A percentile compares a stretch with the other conserved stretches of the same genome.
Evolutionary conservation across 2,888 invertebrate species (phyloP).

Genomic region (Campopleginae sp.): DNA sequence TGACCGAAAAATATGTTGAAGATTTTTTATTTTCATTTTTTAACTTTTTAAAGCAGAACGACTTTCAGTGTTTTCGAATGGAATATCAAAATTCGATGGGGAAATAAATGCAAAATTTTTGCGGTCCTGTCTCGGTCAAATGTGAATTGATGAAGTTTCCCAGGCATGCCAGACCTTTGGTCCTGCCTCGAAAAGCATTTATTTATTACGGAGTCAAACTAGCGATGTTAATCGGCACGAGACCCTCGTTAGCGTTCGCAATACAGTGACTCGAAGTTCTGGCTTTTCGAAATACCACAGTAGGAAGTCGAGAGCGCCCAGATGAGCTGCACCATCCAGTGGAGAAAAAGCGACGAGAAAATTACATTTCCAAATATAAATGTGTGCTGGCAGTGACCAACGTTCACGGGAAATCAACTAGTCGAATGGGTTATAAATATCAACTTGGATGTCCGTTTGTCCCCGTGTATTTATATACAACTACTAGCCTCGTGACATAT

Average conservation of each 20-base stretch:
- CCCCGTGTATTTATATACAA: conserved; percentile 1
- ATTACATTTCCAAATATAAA: conserved; percentile 61
- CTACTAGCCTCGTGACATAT: conserved; percentile 14
- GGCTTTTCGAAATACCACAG: conserved; percentile 43
- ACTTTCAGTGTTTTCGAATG: neutral
- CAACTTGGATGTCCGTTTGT: conserved; percentile 4
- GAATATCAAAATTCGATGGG: neutral
- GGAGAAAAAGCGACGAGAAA: conserved; percentile 42
- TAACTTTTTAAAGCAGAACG: neutral
- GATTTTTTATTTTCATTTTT: no score
- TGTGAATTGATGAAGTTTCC: neutral
- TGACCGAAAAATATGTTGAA: no score
- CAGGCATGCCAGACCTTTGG: neutral
- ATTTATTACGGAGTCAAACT: conserved; percentile 74
- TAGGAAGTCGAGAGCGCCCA: conserved; percentile 15
- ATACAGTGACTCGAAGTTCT: conserved; percentile 46
- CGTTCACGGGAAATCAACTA: conserved; percentile 39
- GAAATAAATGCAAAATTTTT: neutral
- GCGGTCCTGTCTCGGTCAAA: neutral
- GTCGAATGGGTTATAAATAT: conserved; percentile 19
- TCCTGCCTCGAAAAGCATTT: conserved; percentile 13
- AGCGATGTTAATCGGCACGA: conserved; percentile 77
- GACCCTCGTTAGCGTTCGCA: conserved; percentile 75
- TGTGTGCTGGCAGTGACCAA: conserved; percentile 42
- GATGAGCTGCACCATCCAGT: conserved; percentile 26